Evolutionary conservation across 92 coral and sea anemone species (phyloP).

Genomic region (Paragorgia papillata): DNA sequence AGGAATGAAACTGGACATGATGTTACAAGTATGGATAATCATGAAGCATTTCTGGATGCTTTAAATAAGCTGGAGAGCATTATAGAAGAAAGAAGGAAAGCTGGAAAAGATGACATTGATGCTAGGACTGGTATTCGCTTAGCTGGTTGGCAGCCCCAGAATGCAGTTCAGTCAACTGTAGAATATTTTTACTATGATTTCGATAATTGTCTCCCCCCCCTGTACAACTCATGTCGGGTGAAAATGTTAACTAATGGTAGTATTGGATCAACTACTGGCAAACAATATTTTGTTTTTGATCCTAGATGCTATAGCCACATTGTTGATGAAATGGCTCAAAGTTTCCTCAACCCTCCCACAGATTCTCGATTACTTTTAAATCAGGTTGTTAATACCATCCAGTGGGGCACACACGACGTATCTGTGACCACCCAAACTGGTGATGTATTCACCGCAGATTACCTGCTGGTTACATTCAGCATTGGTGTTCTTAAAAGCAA

Average conservation of each 20-base stretch:
- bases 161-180: slow-evolving; percentile 53
- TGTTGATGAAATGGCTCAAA: slow-evolving; percentile 67
- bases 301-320: slow-evolving; percentile 64
- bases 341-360: slow-evolving; percentile 58
- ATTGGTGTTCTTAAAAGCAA: slow-evolving; percentile 82
- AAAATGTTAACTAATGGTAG: slow-evolving; percentile 55
- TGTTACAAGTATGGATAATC: slow-evolving; percentile 56
- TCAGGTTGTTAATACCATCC: slow-evolving; percentile 57
- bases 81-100: slow-evolving; percentile 48
- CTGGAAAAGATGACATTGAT: slow-evolving; percentile 63
- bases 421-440: slow-evolving; percentile 61
- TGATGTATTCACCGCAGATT: slow-evolving; percentile 62
- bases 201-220: slow-evolving; percentile 79
- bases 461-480: slow-evolving; percentile 74
- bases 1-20: slow-evolving; percentile 66
- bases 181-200: slow-evolving; percentile 78
- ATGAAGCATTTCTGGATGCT: slow-evolving; percentile 37
- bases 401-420: slow-evolving; percentile 58
- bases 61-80: slow-evolving; percentile 44
- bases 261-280: slow-evolving; percentile 54
- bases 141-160: slow-evolving; percentile 70
- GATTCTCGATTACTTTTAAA: slow-evolving; percentile 68
- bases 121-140: slow-evolving; percentile 66
- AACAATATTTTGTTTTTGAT: slow-evolving; percentile 77
- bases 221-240: slow-evolving; percentile 60